Evolutionary conservation across 2,888 invertebrate genomes (phyloP).

Genomic region (Byasa hedistus): DNA sequence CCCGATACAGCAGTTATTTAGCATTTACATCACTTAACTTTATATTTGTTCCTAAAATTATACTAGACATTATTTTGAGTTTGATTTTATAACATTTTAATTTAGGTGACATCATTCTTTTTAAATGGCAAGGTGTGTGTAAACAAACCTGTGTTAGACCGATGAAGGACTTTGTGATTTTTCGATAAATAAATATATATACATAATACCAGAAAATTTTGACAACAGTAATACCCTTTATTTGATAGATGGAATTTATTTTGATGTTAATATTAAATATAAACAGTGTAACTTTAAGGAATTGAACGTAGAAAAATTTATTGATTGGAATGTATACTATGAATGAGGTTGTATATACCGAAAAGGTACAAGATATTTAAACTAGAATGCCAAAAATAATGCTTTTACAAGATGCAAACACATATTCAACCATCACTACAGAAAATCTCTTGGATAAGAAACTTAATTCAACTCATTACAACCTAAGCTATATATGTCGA

Average conservation of each 20-base stretch:
- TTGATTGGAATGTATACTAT: neutral
- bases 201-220: neutral
- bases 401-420: conserved; percentile 2
- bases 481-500: conserved; percentile 64
- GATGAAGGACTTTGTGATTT: neutral
- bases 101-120: neutral
- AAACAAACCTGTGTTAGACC: neutral
- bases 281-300: neutral
- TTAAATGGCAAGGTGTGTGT: neutral
- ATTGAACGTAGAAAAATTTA: neutral
- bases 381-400: neutral
- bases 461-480: conserved; percentile 33
- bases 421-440: neutral
- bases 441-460: conserved; percentile 4
- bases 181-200: neutral
- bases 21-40: too few relatives aligned
- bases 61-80: neutral
- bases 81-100: neutral
- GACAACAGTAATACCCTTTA: neutral
- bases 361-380: neutral
- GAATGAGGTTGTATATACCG: neutral
- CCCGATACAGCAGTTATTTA: too few relatives aligned
- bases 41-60: too few relatives aligned
- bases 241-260: neutral
- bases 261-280: neutral